Conservation (phyloP, 2,113 vertebrate species). For the Clarias magur region DNA sequence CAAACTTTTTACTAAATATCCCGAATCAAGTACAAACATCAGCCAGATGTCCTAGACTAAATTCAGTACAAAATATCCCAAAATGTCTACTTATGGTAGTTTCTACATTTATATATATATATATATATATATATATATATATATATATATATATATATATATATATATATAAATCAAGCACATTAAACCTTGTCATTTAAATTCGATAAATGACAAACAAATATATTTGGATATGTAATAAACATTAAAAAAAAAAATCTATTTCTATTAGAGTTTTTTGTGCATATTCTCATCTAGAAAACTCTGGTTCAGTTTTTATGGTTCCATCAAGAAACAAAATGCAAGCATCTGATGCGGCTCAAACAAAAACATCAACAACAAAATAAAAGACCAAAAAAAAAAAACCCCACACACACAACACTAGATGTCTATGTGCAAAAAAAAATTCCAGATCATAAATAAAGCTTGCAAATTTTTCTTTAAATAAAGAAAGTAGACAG, state of each 20-base stretch:
- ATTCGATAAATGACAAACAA: background rate
- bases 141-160: no score
- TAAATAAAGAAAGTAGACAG: background rate
- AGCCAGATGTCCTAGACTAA: no score
- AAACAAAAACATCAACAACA: background rate
- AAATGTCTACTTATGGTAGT: no score
- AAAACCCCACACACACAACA: background rate
- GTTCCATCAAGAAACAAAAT: background rate
- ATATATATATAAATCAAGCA: background rate
- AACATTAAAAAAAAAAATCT: background rate
- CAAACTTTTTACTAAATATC: no score
- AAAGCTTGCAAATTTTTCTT: background rate
- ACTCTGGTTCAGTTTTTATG: background rate
- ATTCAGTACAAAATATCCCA: no score
- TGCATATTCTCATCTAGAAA: constrained; percentile 23
- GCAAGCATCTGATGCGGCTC: background rate
- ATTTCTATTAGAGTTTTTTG: background rate
- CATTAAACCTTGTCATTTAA: background rate
- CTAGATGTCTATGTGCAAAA: background rate
- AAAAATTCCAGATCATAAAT: background rate
- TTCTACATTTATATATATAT: no score
- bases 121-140: no score
- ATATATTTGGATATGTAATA: background rate
- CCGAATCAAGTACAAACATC: no score
- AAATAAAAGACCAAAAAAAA: background rate